Evolutionary conservation across 2,113 vertebrate species (phyloP).

Genomic region (Mobula hypostoma): DNA sequence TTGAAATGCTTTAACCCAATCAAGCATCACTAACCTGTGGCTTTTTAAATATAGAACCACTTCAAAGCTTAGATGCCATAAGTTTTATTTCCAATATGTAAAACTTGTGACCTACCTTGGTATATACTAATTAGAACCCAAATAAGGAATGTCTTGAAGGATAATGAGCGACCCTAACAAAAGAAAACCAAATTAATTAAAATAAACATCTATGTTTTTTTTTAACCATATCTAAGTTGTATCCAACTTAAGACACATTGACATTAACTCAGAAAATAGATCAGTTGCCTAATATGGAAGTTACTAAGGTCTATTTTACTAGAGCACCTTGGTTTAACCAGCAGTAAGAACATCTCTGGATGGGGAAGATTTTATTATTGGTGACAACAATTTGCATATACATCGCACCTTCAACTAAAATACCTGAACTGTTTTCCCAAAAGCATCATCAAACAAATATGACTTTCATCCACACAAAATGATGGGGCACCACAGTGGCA

Average conservation of each 20-base stretch:
- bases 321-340: neutral
- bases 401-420: neutral
- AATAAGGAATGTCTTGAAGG: conserved; percentile 78
- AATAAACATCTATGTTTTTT: too few species aligned
- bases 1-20: neutral
- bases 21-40: neutral
- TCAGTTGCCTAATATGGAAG: neutral
- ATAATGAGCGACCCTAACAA: conserved; percentile 82
- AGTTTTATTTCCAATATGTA: neutral
- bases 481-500: neutral
- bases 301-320: neutral
- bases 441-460: neutral
- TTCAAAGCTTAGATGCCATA: neutral
- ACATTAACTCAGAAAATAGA: neutral
- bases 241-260: neutral
- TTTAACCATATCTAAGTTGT: neutral
- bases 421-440: neutral
- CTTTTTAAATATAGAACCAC: neutral
- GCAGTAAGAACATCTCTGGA: neutral
- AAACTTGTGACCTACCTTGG: conserved; percentile 59
- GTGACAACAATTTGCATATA: neutral
- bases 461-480: neutral
- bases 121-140: conserved; percentile 75
- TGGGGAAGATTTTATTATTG: too few species aligned
- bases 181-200: conserved; percentile 41